Percentiles rank a stretch among this genome's conserved stretches.
Conservation (phyloP, 2,888 invertebrate genomes). For the Candidula unifasciata region DNA sequence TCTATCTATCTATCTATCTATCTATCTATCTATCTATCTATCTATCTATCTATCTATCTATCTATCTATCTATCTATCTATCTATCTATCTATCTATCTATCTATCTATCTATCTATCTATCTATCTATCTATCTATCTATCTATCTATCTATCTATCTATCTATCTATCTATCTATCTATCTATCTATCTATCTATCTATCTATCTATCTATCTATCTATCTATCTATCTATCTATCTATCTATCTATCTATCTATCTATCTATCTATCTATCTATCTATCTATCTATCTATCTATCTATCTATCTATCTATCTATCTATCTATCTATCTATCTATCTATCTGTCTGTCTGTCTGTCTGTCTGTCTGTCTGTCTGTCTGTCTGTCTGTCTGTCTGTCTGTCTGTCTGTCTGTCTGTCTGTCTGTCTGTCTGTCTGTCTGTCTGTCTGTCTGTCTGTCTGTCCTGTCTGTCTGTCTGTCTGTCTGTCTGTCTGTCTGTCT, state of each 20-base stretch:
- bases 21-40: too few species aligned
- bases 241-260: conserved; percentile 8
- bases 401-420: conserved; percentile 21
- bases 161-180: not conserved
- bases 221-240: conserved; percentile 8
- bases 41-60: not conserved
- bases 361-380: conserved; percentile 3
- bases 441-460: too few species aligned
- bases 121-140: not conserved
- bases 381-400: conserved; percentile 7
- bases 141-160: not conserved
- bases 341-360: not conserved
- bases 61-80: not conserved
- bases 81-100: not conserved
- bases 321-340: too few species aligned
- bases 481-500: too few species aligned
- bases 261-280: not conserved
- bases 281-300: too few species aligned
- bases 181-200: not conserved
- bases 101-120: not conserved
- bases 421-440: not conserved
- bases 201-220: conserved; percentile 8
- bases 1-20: too few species aligned
- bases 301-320: too few species aligned
- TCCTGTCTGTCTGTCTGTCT: not conserved